These are phyloP conservation scores for Alca torda DNA, from an alignment of 2,797 vertebrate genomes.

Conservation along the genomic window DNA sequence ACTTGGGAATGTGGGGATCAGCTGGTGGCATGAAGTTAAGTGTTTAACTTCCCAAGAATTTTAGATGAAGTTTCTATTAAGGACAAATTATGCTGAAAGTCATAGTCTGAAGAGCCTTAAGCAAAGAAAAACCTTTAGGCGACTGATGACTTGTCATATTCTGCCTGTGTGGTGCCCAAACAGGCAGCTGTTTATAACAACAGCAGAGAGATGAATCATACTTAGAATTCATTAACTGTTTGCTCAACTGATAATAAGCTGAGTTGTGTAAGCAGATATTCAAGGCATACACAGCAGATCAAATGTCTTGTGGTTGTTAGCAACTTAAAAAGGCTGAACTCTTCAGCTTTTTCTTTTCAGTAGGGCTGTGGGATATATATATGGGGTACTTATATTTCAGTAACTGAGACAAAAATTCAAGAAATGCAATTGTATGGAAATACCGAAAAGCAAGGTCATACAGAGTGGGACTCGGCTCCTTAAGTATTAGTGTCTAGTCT, in stretches of 20 bases:
- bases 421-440: neutral
- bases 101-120: conserved; percentile 46
- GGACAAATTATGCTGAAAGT: conserved; percentile 59
- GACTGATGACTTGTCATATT: conserved; percentile 43
- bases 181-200: conserved; percentile 29
- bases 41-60: conserved; percentile 49
- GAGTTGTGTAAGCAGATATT: neutral
- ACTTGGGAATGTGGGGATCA: conserved; percentile 48
- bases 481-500: neutral
- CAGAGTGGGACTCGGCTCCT: neutral
- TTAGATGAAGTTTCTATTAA: conserved; percentile 58
- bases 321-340: neutral
- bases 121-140: conserved; percentile 55
- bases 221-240: conserved; percentile 53
- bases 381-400: neutral
- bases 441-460: neutral
- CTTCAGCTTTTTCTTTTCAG: neutral
- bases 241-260: conserved; percentile 46
- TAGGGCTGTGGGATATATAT: neutral
- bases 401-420: neutral
- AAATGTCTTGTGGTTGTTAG: neutral
- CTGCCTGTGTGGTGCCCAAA: neutral
- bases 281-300: neutral
- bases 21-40: conserved; percentile 29
- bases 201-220: conserved; percentile 30